Conservation (phyloP, 2,113 vertebrate genomes). For the Dromaius novaehollandiae region DNA sequence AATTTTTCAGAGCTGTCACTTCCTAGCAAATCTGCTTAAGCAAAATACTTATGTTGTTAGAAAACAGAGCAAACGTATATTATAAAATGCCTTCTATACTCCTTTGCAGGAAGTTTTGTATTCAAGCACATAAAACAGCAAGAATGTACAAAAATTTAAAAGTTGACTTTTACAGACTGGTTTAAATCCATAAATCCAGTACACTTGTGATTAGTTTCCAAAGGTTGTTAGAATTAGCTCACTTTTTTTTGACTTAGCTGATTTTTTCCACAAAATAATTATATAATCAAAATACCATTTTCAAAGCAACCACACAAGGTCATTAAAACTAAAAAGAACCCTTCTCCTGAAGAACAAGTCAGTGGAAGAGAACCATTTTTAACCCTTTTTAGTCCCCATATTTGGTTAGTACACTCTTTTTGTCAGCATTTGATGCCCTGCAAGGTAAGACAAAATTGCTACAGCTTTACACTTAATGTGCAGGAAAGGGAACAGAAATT, state of each 20-base stretch:
- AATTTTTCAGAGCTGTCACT: constrained; percentile 83
- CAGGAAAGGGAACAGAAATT: neutral
- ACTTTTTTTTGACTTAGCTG: neutral
- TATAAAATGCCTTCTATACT: constrained; percentile 50
- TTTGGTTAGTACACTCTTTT: neutral
- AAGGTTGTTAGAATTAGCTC: constrained; percentile 31
- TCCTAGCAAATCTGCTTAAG: constrained; percentile 77
- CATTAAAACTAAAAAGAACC: constrained; percentile 12
- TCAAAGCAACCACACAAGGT: neutral
- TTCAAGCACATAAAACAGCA: constrained; percentile 42
- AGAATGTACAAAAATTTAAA: constrained; percentile 51
- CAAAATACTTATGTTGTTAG: constrained; percentile 74
- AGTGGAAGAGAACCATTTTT: neutral
- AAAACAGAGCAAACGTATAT: constrained; percentile 73
- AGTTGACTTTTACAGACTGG: constrained; percentile 16
- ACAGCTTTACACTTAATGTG: neutral
- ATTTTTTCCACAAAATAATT: constrained; percentile 29
- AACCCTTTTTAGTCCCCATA: neutral
- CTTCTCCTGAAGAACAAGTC: neutral
- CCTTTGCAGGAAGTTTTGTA: constrained; percentile 38
- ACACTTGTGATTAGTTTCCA: constrained; percentile 31
- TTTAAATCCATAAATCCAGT: constrained; percentile 19
- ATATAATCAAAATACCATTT: constrained; percentile 60
- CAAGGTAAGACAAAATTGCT: neutral
- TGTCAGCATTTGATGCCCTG: neutral